These are phyloP conservation scores for Lepilemur septentrionalis DNA, from an alignment of 2,797 vertebrate genomes.

Conservation along the genomic window DNA sequence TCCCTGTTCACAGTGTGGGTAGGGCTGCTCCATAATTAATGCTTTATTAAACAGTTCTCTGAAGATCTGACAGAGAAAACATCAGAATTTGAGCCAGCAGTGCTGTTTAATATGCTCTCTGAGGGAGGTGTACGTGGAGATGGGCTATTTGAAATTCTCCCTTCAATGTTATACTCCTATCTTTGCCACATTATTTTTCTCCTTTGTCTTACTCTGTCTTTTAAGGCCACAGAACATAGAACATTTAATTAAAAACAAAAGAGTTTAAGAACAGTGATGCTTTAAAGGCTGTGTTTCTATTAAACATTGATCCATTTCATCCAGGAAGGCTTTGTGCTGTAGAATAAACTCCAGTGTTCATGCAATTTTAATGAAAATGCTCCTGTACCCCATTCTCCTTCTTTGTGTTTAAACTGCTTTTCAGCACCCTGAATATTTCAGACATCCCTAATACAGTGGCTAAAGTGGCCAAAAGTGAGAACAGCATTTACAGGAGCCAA, in stretches of 20 bases:
- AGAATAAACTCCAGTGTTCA: slow-evolving; percentile 19
- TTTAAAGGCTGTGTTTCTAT: slow-evolving; percentile 53
- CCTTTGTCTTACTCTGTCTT: not conserved
- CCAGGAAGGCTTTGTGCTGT: not conserved
- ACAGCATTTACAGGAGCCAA: not conserved
- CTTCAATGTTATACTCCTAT: not conserved
- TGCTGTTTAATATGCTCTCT: not conserved
- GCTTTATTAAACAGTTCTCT: slow-evolving; percentile 61
- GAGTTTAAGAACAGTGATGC: not conserved
- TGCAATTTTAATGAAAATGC: slow-evolving; percentile 48
- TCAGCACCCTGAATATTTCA: slow-evolving; percentile 24
- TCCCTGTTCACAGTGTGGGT: not conserved
- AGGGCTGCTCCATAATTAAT: slow-evolving; percentile 52
- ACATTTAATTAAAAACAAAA: slow-evolving; percentile 59
- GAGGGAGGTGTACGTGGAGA: not conserved
- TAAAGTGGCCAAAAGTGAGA: not conserved
- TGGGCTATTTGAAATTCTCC: not conserved
- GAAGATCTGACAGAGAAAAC: slow-evolving; percentile 27
- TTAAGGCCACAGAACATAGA: slow-evolving; percentile 18
- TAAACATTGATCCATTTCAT: slow-evolving; percentile 35
- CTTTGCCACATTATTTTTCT: not conserved
- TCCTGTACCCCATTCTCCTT: not conserved
- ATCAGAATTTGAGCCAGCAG: slow-evolving; percentile 19
- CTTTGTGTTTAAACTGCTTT: not conserved
- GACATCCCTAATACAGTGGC: not conserved